These are phyloP conservation scores for Drosophila subpulchrella DNA, from an alignment of 1,140 invertebrate species.

Conservation along the genomic window DNA sequence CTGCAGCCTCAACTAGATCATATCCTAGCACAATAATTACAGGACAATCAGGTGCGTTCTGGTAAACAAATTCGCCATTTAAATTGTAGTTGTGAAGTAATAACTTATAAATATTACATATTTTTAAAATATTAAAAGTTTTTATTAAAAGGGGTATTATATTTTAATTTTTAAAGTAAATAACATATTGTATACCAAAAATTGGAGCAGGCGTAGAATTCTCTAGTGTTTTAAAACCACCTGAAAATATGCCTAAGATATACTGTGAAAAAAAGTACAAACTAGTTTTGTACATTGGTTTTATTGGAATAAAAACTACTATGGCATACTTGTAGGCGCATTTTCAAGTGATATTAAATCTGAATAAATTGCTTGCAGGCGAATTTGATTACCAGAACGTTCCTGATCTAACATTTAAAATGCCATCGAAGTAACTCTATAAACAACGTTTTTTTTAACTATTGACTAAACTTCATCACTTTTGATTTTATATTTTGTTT, in stretches of 20 bases:
- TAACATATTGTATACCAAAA: not conserved
- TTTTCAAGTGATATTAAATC: not conserved
- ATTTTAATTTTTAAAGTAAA: not conserved
- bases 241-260: not conserved
- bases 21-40: slow-evolving; percentile 40
- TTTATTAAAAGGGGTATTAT: too few relatives aligned
- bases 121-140: not conserved
- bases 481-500: slow-evolving; percentile 46
- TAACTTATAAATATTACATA: not conserved
- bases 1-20: slow-evolving; percentile 22
- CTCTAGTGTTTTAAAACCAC: not conserved
- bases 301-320: not conserved
- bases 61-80: slow-evolving; percentile 15
- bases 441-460: slow-evolving; percentile 61
- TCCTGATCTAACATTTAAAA: slow-evolving; percentile 58
- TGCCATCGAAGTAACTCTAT: slow-evolving; percentile 67
- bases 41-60: slow-evolving; percentile 25
- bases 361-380: not conserved
- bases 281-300: not conserved
- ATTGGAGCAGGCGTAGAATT: not conserved
- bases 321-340: too few relatives aligned
- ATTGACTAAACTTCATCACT: slow-evolving; percentile 71
- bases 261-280: slow-evolving; percentile 1
- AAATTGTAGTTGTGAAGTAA: not conserved
- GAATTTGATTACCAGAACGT: slow-evolving; percentile 21